Conservation (phyloP, 92 coral and sea anemone species). For the Zoanthus gigantus region DNA sequence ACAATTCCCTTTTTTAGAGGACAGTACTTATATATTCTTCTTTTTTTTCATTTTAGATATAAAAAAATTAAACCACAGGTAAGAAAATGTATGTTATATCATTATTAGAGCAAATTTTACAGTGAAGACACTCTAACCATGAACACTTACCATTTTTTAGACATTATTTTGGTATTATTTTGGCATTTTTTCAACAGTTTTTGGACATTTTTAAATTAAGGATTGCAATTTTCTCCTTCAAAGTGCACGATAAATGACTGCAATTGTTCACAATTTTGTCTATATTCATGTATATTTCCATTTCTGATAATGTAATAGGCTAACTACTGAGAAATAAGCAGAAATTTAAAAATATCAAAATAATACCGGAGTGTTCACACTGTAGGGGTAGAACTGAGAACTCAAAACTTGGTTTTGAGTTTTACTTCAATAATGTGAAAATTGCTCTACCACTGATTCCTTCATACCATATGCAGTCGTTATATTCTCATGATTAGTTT, state of each 20-base stretch:
- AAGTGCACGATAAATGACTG: slow-evolving; percentile 15
- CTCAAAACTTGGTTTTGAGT: slow-evolving; percentile 14
- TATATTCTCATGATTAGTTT: slow-evolving; percentile 2
- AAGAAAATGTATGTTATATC: neutral
- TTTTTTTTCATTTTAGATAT: neutral
- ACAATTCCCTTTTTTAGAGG: slow-evolving; percentile 5
- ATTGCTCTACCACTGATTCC: slow-evolving; percentile 3
- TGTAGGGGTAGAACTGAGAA: slow-evolving; percentile 13
- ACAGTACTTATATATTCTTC: neutral
- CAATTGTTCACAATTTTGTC: slow-evolving; percentile 10
- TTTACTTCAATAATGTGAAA: slow-evolving; percentile 4
- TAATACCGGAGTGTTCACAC: slow-evolving; percentile 5
- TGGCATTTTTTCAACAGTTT: slow-evolving; percentile 8
- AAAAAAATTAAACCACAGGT: neutral
- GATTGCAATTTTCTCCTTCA: slow-evolving; percentile 7
- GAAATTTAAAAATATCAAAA: slow-evolving; percentile 3
- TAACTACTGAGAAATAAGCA: slow-evolving; percentile 7
- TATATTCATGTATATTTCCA: slow-evolving; percentile 1
- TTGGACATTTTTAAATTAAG: slow-evolving; percentile 11
- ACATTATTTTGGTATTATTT: neutral
- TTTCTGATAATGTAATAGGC: slow-evolving; percentile 10
- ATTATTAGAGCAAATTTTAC: neutral
- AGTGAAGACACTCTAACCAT: neutral
- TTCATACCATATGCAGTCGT: slow-evolving; percentile 8
- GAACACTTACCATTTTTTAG: slow-evolving; percentile 1